Percentiles rank a stretch among this genome's conserved stretches.
phyloP scores from a whole-genome alignment of 2,888 invertebrate species.

The Diplazon laetatorius region DNA sequence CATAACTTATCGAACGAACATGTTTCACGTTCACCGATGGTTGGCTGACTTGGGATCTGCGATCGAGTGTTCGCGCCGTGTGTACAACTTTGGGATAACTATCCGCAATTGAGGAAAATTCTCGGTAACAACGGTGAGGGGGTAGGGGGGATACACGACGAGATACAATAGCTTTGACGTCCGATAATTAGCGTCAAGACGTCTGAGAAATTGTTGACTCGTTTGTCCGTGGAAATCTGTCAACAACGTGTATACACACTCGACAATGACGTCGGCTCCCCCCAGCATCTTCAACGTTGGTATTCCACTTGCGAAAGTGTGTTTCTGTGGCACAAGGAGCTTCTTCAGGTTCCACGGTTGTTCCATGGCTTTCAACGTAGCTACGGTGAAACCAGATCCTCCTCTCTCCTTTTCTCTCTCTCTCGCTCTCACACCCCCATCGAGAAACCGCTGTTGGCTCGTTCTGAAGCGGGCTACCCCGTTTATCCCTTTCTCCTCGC shows the following conservation, averaged over 20 bases:
- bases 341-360: conserved; percentile 59
- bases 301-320: conserved; percentile 72
- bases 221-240: background rate
- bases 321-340: conserved; percentile 76
- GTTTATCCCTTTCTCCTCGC: conserved; percentile 38
- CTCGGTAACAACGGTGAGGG: conserved; percentile 37
- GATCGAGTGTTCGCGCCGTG: conserved; percentile 26
- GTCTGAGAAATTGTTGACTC: background rate
- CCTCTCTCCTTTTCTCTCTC: no score
- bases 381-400: conserved; percentile 10
- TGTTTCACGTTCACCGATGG: conserved; percentile 44
- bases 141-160: background rate
- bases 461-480: conserved; percentile 13
- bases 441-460: conserved; percentile 50
- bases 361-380: conserved; percentile 26
- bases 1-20: background rate
- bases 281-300: background rate
- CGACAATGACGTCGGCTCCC: no score
- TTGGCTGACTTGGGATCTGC: conserved; percentile 56
- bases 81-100: conserved; percentile 51
- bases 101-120: conserved; percentile 49
- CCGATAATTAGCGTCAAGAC: background rate
- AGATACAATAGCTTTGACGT: background rate
- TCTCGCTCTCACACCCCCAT: no score
- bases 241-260: no score